Percentiles rank a stretch among this genome's conserved stretches.
Conservation (phyloP, 2,797 vertebrate genomes). For the Takifugu ocellatus region DNA sequence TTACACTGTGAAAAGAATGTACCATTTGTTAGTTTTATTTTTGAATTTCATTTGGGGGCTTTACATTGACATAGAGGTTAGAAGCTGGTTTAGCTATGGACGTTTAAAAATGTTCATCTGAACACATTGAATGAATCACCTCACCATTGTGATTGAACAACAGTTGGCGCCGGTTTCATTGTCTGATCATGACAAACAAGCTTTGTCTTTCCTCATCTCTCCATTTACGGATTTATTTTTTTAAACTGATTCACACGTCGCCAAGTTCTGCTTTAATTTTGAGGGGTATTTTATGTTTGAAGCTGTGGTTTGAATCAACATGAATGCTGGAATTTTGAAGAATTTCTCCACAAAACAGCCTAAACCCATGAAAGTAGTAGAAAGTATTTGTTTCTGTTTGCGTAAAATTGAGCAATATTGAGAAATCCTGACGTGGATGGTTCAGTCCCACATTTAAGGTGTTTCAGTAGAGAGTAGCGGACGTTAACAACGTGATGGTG, state of each 20-base stretch:
- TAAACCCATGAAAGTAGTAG: neutral
- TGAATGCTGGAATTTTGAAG: slow-evolving; percentile 5
- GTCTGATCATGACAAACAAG: slow-evolving; percentile 1
- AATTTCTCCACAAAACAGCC: neutral
- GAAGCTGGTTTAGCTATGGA: slow-evolving; percentile 29
- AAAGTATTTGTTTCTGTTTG: slow-evolving; percentile 5
- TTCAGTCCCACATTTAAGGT: neutral
- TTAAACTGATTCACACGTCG: slow-evolving; percentile 11
- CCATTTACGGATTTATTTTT: slow-evolving; percentile 5
- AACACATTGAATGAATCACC: slow-evolving; percentile 25
- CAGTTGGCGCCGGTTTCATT: neutral
- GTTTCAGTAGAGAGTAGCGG: slow-evolving; percentile 5
- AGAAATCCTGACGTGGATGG: slow-evolving; percentile 1
- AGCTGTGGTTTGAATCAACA: slow-evolving; percentile 21
- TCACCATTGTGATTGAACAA: neutral
- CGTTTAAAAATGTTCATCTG: slow-evolving; percentile 20
- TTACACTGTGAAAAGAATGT: slow-evolving; percentile 48
- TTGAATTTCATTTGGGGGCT: slow-evolving; percentile 36
- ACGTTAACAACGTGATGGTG: neutral
- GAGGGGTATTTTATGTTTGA: slow-evolving; percentile 19
- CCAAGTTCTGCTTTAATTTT: slow-evolving; percentile 21
- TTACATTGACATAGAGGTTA: slow-evolving; percentile 28
- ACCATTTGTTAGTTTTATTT: slow-evolving; percentile 34
- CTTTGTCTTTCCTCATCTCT: slow-evolving; percentile 11
- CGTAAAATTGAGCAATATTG: slow-evolving; percentile 7